A percentile compares a stretch with the other conserved stretches of the same genome.
Evolutionary conservation across 2,888 invertebrate species (phyloP).

Genomic region (Troilus luridus): DNA sequence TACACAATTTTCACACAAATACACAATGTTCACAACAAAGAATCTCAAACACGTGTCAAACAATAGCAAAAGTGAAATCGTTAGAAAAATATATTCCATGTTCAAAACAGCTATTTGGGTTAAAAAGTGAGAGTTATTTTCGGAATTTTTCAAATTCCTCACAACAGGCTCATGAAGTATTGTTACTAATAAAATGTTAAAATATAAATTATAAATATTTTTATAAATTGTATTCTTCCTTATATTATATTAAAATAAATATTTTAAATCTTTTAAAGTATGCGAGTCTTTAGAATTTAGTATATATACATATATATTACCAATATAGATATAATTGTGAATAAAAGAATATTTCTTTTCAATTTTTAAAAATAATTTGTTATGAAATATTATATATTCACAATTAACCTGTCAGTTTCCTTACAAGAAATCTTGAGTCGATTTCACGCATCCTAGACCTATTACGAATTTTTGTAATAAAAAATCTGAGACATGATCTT

Average conservation of each 20-base stretch:
- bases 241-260: too few relatives aligned
- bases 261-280: too few relatives aligned
- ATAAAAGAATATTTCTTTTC: not conserved
- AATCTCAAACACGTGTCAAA: not conserved
- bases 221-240: not conserved
- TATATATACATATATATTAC: too few relatives aligned
- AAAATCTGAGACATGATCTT: constrained; percentile 2
- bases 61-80: not conserved
- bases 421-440: not conserved
- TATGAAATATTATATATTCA: not conserved
- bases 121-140: not conserved
- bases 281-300: too few relatives aligned
- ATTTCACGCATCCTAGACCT: not conserved
- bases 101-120: not conserved
- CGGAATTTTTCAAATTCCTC: not conserved
- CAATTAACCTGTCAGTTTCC: not conserved
- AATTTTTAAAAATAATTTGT: not conserved
- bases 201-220: not conserved
- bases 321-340: too few relatives aligned
- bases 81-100: not conserved
- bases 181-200: not conserved
- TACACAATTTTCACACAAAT: too few relatives aligned
- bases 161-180: not conserved
- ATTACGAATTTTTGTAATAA: not conserved
- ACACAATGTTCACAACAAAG: not conserved